These are phyloP conservation scores for Stegana nigrithorax DNA, from an alignment of 2,888 invertebrate species.

Conservation along the genomic window DNA sequence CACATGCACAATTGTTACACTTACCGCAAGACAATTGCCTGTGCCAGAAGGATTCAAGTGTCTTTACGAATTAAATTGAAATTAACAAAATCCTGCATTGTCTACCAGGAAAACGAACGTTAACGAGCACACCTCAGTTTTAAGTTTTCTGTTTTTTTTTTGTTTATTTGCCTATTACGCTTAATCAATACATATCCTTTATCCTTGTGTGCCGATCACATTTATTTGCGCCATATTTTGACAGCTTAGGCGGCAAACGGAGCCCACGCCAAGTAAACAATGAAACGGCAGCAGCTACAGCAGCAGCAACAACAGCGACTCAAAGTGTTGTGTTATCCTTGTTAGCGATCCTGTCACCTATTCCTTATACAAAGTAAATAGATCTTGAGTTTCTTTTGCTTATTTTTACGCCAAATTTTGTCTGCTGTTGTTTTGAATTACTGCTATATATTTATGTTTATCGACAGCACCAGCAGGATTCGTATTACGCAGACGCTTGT, in stretches of 20 bases:
- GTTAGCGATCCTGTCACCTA: conserved; percentile 6
- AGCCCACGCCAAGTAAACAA: conserved; percentile 29
- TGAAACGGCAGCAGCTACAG: not conserved
- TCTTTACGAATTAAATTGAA: not conserved
- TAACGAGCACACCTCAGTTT: too few relatives aligned
- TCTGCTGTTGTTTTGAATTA: not conserved
- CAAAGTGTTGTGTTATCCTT: not conserved
- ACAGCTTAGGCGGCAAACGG: conserved; percentile 13
- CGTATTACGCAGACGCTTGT: not conserved
- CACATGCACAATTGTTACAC: not conserved
- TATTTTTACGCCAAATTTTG: not conserved
- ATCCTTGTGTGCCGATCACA: not conserved
- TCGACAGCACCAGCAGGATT: not conserved
- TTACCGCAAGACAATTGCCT: not conserved
- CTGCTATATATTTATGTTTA: not conserved
- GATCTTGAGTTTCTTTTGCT: not conserved
- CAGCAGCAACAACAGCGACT: not conserved
- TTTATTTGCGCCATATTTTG: conserved; percentile 18
- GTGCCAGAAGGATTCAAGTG: not conserved
- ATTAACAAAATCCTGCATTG: not conserved
- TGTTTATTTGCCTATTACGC: not conserved
- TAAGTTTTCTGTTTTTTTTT: not conserved
- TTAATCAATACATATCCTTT: not conserved
- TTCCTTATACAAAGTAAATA: not conserved
- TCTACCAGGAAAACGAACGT: not conserved